These are phyloP conservation scores for Cirrhinus mrigala DNA, from an alignment of 2,797 vertebrate genomes.

Conservation along the genomic window DNA sequence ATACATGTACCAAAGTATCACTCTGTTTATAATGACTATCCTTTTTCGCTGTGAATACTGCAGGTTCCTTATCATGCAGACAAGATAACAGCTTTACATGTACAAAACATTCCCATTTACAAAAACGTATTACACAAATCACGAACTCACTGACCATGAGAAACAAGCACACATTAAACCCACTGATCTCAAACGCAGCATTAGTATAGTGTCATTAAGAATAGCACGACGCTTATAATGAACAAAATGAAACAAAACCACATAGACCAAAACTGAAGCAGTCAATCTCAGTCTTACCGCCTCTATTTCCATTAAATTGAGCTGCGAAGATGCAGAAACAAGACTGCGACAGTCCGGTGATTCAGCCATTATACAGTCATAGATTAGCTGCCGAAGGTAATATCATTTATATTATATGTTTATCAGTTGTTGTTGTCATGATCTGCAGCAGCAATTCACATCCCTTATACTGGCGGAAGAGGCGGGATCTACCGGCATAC, in stretches of 20 bases:
- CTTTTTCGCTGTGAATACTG: not conserved
- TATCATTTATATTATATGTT: not conserved
- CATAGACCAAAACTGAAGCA: not conserved
- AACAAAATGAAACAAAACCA: slow-evolving; percentile 18
- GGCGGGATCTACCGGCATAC: not conserved
- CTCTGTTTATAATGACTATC: not conserved
- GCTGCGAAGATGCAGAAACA: slow-evolving; percentile 77
- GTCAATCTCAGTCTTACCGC: slow-evolving; percentile 69
- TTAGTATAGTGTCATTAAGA: not conserved
- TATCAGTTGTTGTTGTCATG: not conserved
- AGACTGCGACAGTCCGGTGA: slow-evolving; percentile 78
- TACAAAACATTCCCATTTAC: not conserved
- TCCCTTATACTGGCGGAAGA: slow-evolving; percentile 3
- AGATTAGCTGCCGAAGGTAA: not conserved
- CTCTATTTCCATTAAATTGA: slow-evolving; percentile 80
- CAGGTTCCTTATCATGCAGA: not conserved
- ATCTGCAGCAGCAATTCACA: not conserved
- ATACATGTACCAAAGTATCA: not conserved
- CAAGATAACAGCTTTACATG: not conserved
- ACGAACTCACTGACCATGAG: not conserved
- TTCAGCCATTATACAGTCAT: slow-evolving; percentile 71
- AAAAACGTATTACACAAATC: not conserved
- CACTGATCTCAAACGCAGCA: not conserved
- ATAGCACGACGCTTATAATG: not conserved
- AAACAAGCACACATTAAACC: not conserved